Evolutionary conservation across 2,113 vertebrate species (phyloP).

Genomic region (Catharus bicknelli): DNA sequence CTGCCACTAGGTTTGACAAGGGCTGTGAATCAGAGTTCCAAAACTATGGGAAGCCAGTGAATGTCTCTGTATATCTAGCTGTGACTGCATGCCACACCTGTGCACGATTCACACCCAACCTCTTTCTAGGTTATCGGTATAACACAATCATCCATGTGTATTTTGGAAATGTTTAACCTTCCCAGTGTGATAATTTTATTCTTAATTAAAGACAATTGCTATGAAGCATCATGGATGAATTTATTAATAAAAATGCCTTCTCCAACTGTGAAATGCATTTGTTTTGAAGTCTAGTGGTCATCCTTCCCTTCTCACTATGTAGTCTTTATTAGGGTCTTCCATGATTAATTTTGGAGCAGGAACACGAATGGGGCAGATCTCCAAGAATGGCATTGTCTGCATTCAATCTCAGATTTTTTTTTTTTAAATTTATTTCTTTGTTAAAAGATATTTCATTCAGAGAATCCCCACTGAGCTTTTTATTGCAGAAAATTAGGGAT

Average conservation of each 20-base stretch:
- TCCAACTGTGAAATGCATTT: conserved; percentile 30
- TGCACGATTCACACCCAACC: not conserved
- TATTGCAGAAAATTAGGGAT: conserved; percentile 76
- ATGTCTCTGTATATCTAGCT: not conserved
- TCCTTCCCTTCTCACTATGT: conserved; percentile 23
- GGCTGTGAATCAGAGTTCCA: not conserved
- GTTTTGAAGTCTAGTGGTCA: conserved; percentile 27
- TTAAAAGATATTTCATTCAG: conserved; percentile 75
- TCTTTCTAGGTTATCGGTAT: not conserved
- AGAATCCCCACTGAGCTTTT: conserved; percentile 76
- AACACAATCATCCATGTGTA: not conserved
- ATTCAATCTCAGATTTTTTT: conserved; percentile 50
- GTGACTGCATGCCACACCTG: accelerated
- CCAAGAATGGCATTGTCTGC: conserved; percentile 63
- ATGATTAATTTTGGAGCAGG: conserved; percentile 64
- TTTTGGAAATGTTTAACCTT: not conserved
- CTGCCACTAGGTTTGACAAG: not conserved
- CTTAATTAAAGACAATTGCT: not conserved
- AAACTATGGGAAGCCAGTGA: not conserved
- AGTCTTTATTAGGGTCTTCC: conserved; percentile 41
- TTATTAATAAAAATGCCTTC: conserved; percentile 5
- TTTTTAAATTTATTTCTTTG: conserved; percentile 56
- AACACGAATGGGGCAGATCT: conserved; percentile 46
- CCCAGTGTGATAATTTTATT: not conserved
- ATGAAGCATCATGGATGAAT: not conserved